Evolutionary conservation across 2,888 invertebrate genomes (phyloP), one percentile per base, ranked within the genome.

Genomic region (Melangyna quadrimaculata): DNA sequence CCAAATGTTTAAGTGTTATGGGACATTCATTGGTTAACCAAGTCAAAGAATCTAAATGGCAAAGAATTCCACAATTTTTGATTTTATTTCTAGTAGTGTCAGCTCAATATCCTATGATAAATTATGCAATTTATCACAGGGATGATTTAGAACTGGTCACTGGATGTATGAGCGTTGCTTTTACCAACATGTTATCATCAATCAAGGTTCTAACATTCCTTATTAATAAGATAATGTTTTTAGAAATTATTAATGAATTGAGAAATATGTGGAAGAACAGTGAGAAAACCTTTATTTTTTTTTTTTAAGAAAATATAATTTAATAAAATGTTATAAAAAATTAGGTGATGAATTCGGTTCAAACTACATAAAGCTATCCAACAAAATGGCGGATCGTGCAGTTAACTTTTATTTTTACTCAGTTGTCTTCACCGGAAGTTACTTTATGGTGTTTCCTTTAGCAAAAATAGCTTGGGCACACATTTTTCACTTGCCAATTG

Each of bases 181-280:
- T 90, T 45, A 91, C 90, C 70, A 91, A 91, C 63, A 40, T 90
- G 48, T 78, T 91, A 73, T 90, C 91, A 9, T 88, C 89, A 40
- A 88, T 90, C 43, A 91, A 91, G 86, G 89, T 90, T n/a, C 77
- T 88, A 35, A 91, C 91, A 7, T 91, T 91, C 71, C 87, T 91
- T 32, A 35, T 80, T 40, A 88, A 89, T 84, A 91, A 90, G 75
- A 74, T 75, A 27, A 87, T 88, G 72, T 91, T 91, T 86, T 87
- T 88, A 75, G 81, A 87, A 69, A 87, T 91, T 75, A 89, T 91
- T 88, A 65, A 78, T 0, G 88, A 89, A 63, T 89, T 91, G 37
- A 89, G 89, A 75, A 71, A 78, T 7, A 89, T 91, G 89, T 89
- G 89, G 75, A 32, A 83, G 3, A 79, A 88, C 70, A 84, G 91